Evolutionary conservation across 2,113 vertebrate species (phyloP).

Genomic region (Platysteira castanea): DNA sequence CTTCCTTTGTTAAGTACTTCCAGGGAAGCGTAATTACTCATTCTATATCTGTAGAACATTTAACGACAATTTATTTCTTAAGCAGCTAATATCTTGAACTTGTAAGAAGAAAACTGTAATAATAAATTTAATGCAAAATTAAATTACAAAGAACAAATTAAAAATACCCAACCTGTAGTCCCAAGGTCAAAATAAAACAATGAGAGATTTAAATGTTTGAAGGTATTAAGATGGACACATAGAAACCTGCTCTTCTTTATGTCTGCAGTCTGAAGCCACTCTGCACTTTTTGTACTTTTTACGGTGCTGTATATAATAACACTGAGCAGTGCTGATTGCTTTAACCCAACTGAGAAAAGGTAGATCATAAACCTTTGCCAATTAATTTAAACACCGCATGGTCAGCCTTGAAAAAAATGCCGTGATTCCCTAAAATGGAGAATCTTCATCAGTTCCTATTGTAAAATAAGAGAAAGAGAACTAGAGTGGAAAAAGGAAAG

Average conservation of each 20-base stretch:
- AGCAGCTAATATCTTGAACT: neutral
- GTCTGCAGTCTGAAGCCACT: neutral
- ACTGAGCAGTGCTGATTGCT: neutral
- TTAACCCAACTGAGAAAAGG: slow-evolving; percentile 3
- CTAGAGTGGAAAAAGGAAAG: neutral
- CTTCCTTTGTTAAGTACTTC: neutral
- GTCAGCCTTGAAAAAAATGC: neutral
- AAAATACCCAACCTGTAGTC: neutral
- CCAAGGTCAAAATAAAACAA: neutral
- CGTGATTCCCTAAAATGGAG: neutral
- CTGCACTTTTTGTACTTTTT: neutral
- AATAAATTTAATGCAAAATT: neutral
- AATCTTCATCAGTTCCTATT: slow-evolving; percentile 11
- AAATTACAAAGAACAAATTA: neutral
- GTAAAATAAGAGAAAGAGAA: neutral
- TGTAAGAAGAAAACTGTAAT: neutral
- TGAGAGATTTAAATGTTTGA: neutral
- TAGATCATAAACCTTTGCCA: slow-evolving; percentile 27
- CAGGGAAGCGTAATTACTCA: neutral
- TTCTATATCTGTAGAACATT: neutral
- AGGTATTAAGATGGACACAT: neutral
- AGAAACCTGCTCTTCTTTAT: neutral
- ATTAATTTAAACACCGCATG: slow-evolving; percentile 9
- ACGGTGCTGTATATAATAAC: neutral
- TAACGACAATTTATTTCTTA: neutral